Percentiles rank a stretch among this genome's conserved stretches.
These are phyloP conservation scores for Dryobates pubescens DNA, from an alignment of 2,797 vertebrate genomes.

Conservation along the genomic window DNA sequence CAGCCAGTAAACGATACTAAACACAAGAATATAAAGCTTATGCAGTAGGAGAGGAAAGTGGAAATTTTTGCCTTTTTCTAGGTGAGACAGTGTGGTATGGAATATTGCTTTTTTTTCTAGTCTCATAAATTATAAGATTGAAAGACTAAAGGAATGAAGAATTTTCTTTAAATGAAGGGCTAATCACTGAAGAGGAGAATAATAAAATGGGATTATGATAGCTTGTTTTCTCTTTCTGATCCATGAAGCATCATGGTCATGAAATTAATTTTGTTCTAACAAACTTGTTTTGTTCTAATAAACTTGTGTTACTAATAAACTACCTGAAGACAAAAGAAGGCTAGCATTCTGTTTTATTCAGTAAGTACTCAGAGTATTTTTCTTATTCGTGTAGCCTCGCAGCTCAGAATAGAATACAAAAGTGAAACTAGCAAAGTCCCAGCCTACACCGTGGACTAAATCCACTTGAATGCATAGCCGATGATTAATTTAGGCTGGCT, in stretches of 20 bases:
- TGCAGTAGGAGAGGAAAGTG: neutral
- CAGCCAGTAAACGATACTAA: neutral
- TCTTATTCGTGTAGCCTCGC: neutral
- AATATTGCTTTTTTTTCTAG: neutral
- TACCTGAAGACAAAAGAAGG: neutral
- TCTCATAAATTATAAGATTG: neutral
- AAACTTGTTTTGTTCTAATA: neutral
- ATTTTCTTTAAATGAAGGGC: neutral
- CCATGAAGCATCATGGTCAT: neutral
- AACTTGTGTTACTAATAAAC: neutral
- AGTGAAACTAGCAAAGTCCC: neutral
- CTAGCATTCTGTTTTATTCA: neutral
- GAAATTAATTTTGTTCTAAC: slow-evolving; percentile 12
- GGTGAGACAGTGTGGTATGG: neutral
- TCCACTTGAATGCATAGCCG: accelerated
- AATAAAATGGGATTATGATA: neutral
- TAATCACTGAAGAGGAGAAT: neutral
- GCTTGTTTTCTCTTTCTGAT: neutral
- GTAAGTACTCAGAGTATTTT: neutral
- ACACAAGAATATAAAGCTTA: neutral
- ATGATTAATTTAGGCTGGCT: neutral
- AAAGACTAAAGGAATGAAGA: neutral
- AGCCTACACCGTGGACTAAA: neutral
- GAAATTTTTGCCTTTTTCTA: neutral
- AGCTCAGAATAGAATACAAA: neutral